These are phyloP conservation scores for Phengaris arion DNA, from an alignment of 2,888 invertebrate species.

Conservation along the genomic window DNA sequence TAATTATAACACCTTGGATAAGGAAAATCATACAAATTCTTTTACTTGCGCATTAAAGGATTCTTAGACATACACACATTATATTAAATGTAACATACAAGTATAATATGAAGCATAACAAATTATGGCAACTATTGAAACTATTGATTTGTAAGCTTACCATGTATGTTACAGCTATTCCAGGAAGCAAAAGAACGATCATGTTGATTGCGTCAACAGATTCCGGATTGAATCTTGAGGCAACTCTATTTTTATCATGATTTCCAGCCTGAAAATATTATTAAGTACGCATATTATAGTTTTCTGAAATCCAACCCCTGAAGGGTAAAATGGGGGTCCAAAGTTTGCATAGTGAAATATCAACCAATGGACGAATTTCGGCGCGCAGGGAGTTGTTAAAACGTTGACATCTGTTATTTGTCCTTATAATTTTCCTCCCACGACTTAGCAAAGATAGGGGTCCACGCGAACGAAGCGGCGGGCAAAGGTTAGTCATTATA, in stretches of 20 bases:
- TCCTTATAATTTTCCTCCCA: too few species aligned
- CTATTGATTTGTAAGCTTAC: slow-evolving; percentile 50
- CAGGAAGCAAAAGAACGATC: slow-evolving; percentile 89
- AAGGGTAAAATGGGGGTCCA: too few species aligned
- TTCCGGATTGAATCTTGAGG: slow-evolving; percentile 83
- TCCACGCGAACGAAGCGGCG: too few species aligned
- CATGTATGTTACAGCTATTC: slow-evolving; percentile 92
- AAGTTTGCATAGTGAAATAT: too few species aligned
- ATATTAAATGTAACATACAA: not conserved
- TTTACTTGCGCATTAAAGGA: not conserved
- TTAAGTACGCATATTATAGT: not conserved
- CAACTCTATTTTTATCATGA: slow-evolving; percentile 86
- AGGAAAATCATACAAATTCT: not conserved
- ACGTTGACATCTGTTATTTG: too few species aligned
- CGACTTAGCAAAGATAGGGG: too few species aligned
- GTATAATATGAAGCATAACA: not conserved
- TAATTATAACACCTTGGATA: not conserved
- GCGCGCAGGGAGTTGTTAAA: too few species aligned
- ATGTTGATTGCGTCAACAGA: slow-evolving; percentile 91
- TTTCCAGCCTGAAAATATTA: slow-evolving; percentile 83
- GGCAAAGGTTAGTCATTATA: too few species aligned
- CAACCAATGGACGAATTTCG: too few species aligned
- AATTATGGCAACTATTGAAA: not conserved
- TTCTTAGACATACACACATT: not conserved
- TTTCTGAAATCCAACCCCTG: too few species aligned